Evolutionary conservation across 2,797 vertebrate genomes (phyloP).

Genomic region (Darevskia mixta): DNA sequence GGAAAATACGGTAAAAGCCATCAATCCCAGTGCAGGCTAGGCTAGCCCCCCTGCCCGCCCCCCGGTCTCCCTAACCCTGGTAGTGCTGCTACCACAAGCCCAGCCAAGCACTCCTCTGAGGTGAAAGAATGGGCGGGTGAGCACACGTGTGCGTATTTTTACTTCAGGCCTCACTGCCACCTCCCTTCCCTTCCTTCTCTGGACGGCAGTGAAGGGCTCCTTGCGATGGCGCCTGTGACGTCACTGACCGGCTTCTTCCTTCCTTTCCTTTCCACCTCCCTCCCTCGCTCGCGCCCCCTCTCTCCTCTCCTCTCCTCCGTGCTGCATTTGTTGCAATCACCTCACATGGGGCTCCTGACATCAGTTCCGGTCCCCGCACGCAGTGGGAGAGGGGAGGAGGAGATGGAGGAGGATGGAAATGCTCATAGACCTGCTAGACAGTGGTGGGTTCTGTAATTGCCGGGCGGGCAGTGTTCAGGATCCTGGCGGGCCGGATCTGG

Average conservation of each 20-base stretch:
- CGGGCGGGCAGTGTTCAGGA: too few relatives aligned
- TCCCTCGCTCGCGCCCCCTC: not conserved
- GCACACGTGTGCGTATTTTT: not conserved
- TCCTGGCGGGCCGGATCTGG: too few relatives aligned
- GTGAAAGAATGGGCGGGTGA: too few relatives aligned
- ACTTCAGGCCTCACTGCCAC: slow-evolving; percentile 72
- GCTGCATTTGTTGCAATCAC: slow-evolving; percentile 84
- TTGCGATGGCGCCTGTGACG: slow-evolving; percentile 77
- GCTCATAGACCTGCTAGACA: too few relatives aligned
- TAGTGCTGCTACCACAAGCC: not conserved
- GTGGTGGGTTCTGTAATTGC: too few relatives aligned
- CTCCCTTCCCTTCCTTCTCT: slow-evolving; percentile 25
- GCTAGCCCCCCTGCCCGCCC: slow-evolving; percentile 13
- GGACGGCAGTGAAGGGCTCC: slow-evolving; percentile 18
- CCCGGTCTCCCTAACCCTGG: not conserved
- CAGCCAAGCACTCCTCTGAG: not conserved
- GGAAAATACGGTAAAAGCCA: too few relatives aligned
- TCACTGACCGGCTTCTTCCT: slow-evolving; percentile 78
- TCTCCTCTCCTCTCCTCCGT: slow-evolving; percentile 64
- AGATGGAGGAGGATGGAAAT: too few relatives aligned
- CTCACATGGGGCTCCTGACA: slow-evolving; percentile 81
- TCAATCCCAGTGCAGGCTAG: not conserved
- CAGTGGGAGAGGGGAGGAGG: not conserved
- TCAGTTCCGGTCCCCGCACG: slow-evolving; percentile 75
- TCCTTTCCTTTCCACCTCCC: not conserved